Conservation (phyloP, 2,113 vertebrate species). For the Otocyon megalotis region DNA sequence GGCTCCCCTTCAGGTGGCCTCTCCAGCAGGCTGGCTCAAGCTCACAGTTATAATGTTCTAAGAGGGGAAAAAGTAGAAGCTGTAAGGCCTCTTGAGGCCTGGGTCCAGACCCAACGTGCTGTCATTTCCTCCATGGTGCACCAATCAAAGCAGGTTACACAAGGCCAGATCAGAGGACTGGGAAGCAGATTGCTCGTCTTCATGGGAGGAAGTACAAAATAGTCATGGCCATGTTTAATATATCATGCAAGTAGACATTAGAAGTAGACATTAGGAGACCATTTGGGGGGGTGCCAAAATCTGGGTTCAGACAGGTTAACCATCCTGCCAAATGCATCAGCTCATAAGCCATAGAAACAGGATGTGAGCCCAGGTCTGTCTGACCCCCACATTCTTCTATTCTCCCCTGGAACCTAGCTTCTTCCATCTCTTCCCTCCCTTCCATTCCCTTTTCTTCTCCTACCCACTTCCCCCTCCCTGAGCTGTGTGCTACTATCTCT, state of each 20-base stretch:
- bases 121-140: neutral
- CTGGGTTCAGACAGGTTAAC: neutral
- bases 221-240: neutral
- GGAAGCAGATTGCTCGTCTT: neutral
- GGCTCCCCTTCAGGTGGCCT: neutral
- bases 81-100: neutral
- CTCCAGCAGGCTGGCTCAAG: neutral
- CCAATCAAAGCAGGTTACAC: neutral
- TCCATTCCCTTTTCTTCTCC: neutral
- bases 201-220: neutral
- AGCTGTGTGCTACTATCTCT: rapidly evolving
- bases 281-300: neutral
- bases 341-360: neutral
- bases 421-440: neutral
- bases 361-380: neutral
- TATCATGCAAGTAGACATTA: neutral
- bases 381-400: neutral
- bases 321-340: neutral
- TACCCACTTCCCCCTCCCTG: neutral
- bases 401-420: neutral
- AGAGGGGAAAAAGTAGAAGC: neutral
- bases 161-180: neutral
- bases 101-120: neutral
- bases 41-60: neutral
- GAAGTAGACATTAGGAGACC: neutral